A percentile compares a stretch with the other conserved stretches of the same genome.
phyloP scores from a whole-genome alignment of 2,797 vertebrate species.

The Anguilla obscura region DNA sequence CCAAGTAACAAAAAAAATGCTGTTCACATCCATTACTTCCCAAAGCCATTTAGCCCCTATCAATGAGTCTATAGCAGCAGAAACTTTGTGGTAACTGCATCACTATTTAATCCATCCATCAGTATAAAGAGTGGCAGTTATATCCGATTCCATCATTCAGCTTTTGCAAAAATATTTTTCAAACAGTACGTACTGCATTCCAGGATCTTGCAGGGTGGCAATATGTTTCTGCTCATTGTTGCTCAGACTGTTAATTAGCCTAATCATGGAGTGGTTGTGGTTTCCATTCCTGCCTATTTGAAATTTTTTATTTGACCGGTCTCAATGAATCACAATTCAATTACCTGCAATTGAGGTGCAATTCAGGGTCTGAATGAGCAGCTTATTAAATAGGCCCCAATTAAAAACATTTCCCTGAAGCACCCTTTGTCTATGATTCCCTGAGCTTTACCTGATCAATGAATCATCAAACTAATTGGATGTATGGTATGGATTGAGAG shows the following conservation, averaged over 20 bases:
- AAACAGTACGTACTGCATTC: not conserved
- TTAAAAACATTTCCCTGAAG: not conserved
- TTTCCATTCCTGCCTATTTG: not conserved
- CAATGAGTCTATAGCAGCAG: not conserved
- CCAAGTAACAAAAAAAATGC: not conserved
- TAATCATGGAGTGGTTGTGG: not conserved
- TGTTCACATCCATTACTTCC: not conserved
- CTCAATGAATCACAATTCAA: not conserved
- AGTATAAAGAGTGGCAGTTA: not conserved
- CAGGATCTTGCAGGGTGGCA: no score
- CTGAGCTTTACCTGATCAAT: not conserved
- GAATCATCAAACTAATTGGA: not conserved
- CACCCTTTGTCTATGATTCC: not conserved
- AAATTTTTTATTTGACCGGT: not conserved
- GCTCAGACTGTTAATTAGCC: not conserved
- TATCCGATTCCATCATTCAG: not conserved
- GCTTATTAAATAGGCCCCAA: not conserved
- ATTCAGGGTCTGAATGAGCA: not conserved
- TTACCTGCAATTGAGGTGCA: not conserved
- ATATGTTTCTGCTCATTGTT: not conserved
- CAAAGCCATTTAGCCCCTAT: not conserved
- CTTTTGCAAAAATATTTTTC: not conserved
- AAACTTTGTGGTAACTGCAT: not conserved
- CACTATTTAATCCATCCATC: conserved; percentile 8
- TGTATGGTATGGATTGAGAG: not conserved